Evolutionary conservation across 2,797 vertebrate genomes (phyloP).

Genomic region (Sebastes ruberrimus): DNA sequence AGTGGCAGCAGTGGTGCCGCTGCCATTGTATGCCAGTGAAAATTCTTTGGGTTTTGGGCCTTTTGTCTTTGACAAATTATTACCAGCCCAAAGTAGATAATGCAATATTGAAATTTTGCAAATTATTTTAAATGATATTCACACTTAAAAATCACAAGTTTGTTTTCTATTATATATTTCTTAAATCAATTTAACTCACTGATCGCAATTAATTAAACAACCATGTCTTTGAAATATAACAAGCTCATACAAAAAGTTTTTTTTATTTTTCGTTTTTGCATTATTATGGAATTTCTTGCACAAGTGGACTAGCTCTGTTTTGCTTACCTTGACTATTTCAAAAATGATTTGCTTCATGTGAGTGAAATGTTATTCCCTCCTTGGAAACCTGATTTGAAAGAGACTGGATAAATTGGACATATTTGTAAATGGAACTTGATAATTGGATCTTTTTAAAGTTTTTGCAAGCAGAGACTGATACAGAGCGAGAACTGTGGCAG

Average conservation of each 20-base stretch:
- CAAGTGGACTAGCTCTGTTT: neutral
- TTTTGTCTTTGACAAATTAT: neutral
- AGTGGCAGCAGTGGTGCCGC: neutral
- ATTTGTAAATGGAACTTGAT: constrained; percentile 1
- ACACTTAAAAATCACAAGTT: too few relatives aligned
- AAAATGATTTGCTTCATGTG: neutral
- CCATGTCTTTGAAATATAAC: neutral
- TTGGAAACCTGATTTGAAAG: constrained; percentile 1
- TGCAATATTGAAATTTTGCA: neutral
- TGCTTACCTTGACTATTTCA: neutral
- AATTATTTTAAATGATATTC: neutral
- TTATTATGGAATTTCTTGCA: neutral
- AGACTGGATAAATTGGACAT: constrained; percentile 1
- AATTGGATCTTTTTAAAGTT: constrained; percentile 3
- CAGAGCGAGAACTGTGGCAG: neutral
- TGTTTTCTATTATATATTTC: neutral
- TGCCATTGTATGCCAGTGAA: neutral
- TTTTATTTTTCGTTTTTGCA: neutral
- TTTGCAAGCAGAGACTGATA: neutral
- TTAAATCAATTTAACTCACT: neutral
- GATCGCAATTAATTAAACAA: neutral
- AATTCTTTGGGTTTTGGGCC: neutral
- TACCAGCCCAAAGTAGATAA: neutral
- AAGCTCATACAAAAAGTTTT: neutral
- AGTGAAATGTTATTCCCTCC: neutral